Evolutionary conservation across 1,140 invertebrate genomes (phyloP), one percentile per base, ranked within the genome.

Genomic region (Oncopeltus fasciatus): DNA sequence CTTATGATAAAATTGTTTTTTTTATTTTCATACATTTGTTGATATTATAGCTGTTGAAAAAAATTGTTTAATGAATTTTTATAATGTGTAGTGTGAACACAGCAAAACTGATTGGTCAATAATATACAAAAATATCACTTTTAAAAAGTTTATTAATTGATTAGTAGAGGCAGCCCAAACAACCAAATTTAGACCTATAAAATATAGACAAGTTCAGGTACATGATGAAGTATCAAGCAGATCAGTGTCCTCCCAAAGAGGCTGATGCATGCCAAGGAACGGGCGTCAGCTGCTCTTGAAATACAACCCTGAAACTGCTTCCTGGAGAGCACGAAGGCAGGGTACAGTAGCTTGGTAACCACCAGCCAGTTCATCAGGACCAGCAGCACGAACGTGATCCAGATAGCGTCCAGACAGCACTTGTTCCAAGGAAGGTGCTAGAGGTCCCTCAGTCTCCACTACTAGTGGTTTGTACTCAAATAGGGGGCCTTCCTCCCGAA

Each of bases 271-370:
- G 20, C 49, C 49, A 1, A 53, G 49, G 49, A 53, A 53, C 49
- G 49, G 49, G 16, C 49, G 49, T 57, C 49, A 53, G 49, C 49
- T 53, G 49, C 49, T 53, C 49, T 53, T 65, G 27, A 59, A 65
- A 24, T 65, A 94, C 0, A 95, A 75, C 28, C 92, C 91, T 67
- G 85, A 81, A 69, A 96, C 80, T 0, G 93, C 88, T 73, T 97
- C 93, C 74, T 95, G 87, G 11, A 98, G 73, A 0, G 92, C 93
- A 68, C 94, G 75, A 3, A 88, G 75, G 73, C 93, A 96, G 2
- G 90, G 90, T 64, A 93, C 76, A 5, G 81, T 81, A 2, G 88
- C 79, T 29, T 82, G 80, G 72, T 88, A 98, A 2, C 95, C 95
- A 46, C 92, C 93, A 20, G 92, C 93, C 66, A 82, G 80, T 70